Evolutionary conservation across 2,797 vertebrate species (phyloP).

Genomic region (Prionace glauca): DNA sequence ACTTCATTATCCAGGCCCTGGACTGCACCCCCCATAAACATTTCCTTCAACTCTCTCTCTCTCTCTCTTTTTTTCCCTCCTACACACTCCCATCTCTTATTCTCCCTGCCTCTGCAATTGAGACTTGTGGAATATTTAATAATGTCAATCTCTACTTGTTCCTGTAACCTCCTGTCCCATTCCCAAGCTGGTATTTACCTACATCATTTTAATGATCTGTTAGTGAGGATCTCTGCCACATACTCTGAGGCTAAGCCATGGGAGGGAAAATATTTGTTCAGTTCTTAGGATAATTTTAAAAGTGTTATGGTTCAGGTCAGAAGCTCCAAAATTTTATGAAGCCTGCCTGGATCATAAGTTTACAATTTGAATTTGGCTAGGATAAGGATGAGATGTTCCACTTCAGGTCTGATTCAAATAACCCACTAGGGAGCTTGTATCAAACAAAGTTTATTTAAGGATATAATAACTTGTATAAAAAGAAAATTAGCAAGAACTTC

Average conservation of each 20-base stretch:
- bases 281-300: neutral
- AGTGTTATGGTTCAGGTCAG: too few relatives aligned
- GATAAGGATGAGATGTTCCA: too few relatives aligned
- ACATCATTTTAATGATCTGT: neutral
- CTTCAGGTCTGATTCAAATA: too few relatives aligned
- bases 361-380: too few relatives aligned
- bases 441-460: too few relatives aligned
- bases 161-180: neutral
- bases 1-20: neutral
- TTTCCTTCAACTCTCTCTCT: neutral
- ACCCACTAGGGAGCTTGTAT: too few relatives aligned
- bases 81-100: neutral
- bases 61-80: too few relatives aligned
- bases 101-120: neutral
- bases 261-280: neutral
- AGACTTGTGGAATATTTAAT: neutral
- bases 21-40: neutral
- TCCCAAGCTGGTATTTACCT: neutral
- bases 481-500: too few relatives aligned
- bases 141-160: too few relatives aligned
- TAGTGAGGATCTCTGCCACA: neutral
- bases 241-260: neutral
- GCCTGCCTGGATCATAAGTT: too few relatives aligned
- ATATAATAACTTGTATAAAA: too few relatives aligned
- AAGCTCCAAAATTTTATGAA: too few relatives aligned